Evolutionary conservation across 2,797 vertebrate genomes (phyloP).

Genomic region (Melopsittacus undulatus): DNA sequence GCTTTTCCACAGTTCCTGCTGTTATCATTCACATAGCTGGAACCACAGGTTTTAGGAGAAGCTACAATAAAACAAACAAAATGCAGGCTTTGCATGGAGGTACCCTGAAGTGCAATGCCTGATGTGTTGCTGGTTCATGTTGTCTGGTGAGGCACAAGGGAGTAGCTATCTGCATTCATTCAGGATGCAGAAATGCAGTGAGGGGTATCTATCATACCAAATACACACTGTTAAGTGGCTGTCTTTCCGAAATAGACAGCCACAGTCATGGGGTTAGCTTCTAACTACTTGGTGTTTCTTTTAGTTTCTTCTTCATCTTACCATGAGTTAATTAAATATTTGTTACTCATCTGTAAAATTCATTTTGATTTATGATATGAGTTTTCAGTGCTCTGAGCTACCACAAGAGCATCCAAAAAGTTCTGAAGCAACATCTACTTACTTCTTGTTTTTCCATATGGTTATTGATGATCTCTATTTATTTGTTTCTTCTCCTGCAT

Average conservation of each 20-base stretch:
- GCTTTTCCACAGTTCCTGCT: neutral
- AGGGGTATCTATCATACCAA: neutral
- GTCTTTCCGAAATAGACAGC: neutral
- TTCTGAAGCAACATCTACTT: neutral
- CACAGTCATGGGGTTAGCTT: neutral
- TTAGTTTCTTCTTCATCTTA: neutral
- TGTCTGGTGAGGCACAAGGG: fast-evolving
- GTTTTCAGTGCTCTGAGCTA: neutral
- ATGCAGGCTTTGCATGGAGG: neutral
- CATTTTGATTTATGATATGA: neutral
- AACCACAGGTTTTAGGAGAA: neutral
- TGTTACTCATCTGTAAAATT: neutral
- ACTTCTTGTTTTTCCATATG: neutral
- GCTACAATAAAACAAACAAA: neutral
- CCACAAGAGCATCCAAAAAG: neutral
- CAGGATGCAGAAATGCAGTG: neutral
- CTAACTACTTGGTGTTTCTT: fast-evolving
- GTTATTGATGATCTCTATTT: neutral
- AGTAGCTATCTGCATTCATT: neutral
- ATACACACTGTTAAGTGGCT: fast-evolving
- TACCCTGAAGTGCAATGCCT: neutral
- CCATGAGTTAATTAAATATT: neutral
- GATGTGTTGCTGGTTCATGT: neutral
- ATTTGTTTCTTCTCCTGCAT: neutral
- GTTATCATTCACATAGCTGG: neutral